Evolutionary conservation across 2,888 invertebrate species (phyloP).

Genomic region (Lepidocyrtoides sp.): DNA sequence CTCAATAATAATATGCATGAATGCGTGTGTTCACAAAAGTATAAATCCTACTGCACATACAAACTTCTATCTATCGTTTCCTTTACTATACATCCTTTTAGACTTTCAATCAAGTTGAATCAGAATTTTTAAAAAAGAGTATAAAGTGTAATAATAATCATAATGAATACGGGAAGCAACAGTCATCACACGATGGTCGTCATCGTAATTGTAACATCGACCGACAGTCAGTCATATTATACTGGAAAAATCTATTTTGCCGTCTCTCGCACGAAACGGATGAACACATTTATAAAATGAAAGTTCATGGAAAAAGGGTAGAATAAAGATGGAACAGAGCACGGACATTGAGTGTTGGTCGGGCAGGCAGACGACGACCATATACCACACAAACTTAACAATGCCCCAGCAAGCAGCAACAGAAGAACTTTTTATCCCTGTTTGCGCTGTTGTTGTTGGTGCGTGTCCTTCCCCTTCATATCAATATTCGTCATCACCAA

Average conservation of each 20-base stretch:
- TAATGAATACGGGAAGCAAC: constrained; percentile 73
- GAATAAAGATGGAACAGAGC: not conserved
- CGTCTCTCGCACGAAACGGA: not conserved
- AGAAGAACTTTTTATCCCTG: not conserved
- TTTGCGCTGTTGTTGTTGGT: not conserved
- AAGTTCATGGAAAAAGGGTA: constrained; percentile 20
- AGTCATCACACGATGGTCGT: constrained; percentile 41
- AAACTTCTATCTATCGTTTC: not conserved
- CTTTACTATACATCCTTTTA: not conserved
- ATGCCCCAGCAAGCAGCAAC: not conserved
- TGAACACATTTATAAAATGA: not conserved
- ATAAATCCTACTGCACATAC: no score
- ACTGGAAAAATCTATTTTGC: not conserved
- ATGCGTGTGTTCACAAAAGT: no score
- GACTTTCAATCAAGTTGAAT: constrained; percentile 5
- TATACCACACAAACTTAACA: constrained; percentile 37
- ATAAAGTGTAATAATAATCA: constrained; percentile 40
- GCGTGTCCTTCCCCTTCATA: constrained; percentile 29
- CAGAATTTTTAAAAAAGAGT: constrained; percentile 44
- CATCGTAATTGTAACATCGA: not conserved
- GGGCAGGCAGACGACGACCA: constrained; percentile 13
- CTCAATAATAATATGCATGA: no score
- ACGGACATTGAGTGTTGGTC: constrained; percentile 21
- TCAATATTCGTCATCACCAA: not conserved
- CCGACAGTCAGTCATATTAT: not conserved